Conservation (phyloP, 2,888 invertebrate species). For the Alcis repandata region DNA sequence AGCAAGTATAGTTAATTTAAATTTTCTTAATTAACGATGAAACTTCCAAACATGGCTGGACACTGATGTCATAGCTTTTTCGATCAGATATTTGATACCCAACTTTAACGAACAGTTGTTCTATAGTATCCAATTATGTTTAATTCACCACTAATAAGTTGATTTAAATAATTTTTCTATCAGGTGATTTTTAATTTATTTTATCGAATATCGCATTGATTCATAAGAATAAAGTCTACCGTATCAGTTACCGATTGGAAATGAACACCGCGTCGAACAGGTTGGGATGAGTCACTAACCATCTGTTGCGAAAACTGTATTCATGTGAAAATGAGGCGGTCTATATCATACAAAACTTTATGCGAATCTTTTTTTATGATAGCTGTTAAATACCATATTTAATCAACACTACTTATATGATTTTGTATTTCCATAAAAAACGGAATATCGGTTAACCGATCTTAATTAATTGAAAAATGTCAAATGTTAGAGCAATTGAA, state of each 20-base stretch:
- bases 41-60: conserved; percentile 61
- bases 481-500: conserved; percentile 21
- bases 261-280: conserved; percentile 69
- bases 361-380: conserved; percentile 62
- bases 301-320: conserved; percentile 82
- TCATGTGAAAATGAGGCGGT: conserved; percentile 76
- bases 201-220: conserved; percentile 55
- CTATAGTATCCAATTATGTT: conserved; percentile 56
- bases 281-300: conserved; percentile 81
- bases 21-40: conserved; percentile 71
- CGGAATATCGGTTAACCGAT: conserved; percentile 13
- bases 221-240: conserved; percentile 63
- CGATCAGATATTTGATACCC: conserved; percentile 66
- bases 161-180: conserved; percentile 46
- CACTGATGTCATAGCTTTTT: conserved; percentile 75
- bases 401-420: conserved; percentile 67
- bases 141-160: conserved; percentile 43
- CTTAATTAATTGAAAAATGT: conserved; percentile 27
- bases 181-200: conserved; percentile 46
- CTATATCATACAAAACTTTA: conserved; percentile 59
- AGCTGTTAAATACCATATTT: conserved; percentile 69
- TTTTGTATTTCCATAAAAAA: conserved; percentile 58
- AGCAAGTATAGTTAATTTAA: conserved; percentile 54
- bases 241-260: conserved; percentile 72
- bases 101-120: conserved; percentile 59